Evolutionary conservation across 2,888 invertebrate genomes (phyloP).

Genomic region (Leptodirus hochenwartii): DNA sequence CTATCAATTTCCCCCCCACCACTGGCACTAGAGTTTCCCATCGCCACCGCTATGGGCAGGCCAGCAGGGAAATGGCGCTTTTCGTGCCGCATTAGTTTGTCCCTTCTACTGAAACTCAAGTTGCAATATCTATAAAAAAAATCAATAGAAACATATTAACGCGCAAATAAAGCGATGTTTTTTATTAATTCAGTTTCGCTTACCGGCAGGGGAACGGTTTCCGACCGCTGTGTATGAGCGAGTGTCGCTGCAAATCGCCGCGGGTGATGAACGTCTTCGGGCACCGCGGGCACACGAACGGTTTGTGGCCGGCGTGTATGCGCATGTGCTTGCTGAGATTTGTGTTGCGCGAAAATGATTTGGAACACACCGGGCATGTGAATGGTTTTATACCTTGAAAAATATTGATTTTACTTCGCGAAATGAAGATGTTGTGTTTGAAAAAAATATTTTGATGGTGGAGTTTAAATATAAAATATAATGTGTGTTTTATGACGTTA

Average conservation of each 20-base stretch:
- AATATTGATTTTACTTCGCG: too few relatives aligned
- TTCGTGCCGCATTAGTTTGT: slow-evolving; percentile 49
- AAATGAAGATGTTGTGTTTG: too few relatives aligned
- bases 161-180: too few relatives aligned
- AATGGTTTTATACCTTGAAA: slow-evolving; percentile 55
- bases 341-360: slow-evolving; percentile 60
- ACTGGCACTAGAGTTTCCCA: slow-evolving; percentile 15
- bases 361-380: slow-evolving; percentile 51
- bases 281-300: slow-evolving; percentile 52
- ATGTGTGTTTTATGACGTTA: too few relatives aligned
- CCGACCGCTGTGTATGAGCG: slow-evolving; percentile 44
- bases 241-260: slow-evolving; percentile 46
- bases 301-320: slow-evolving; percentile 51
- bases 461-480: too few relatives aligned
- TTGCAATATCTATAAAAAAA: slow-evolving; percentile 46
- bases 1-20: slow-evolving; percentile 15
- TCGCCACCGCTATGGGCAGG: too few relatives aligned
- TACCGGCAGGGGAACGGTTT: slow-evolving; percentile 48
- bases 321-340: slow-evolving; percentile 57
- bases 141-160: too few relatives aligned
- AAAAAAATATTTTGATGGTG: too few relatives aligned
- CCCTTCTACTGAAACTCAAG: slow-evolving; percentile 45
- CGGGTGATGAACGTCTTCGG: slow-evolving; percentile 54
- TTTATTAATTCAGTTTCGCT: too few relatives aligned
- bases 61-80: slow-evolving; percentile 41